phyloP scores from a whole-genome alignment of 2,113 vertebrate genomes.

The Oophaga pumilio region DNA sequence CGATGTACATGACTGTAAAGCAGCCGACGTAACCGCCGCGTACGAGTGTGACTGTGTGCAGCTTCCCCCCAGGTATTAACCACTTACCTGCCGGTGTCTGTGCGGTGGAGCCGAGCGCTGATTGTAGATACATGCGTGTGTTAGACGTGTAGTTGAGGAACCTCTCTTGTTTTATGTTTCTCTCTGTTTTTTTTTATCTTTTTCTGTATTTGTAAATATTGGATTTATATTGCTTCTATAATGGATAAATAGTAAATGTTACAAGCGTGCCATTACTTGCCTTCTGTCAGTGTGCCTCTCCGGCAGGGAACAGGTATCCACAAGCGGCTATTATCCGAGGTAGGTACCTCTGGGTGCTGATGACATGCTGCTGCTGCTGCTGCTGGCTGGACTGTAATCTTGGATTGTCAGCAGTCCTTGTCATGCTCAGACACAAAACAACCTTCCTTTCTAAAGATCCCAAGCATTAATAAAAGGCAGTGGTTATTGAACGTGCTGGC shows the following conservation, averaged over 20 bases:
- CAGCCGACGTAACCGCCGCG: background rate
- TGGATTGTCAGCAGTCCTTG: slow-evolving; percentile 77
- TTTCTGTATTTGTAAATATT: background rate
- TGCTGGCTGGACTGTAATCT: slow-evolving; percentile 71
- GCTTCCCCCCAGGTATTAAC: background rate
- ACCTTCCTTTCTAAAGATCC: slow-evolving; percentile 71
- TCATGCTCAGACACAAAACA: slow-evolving; percentile 78
- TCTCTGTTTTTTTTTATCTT: background rate
- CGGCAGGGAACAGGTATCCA: slow-evolving; percentile 66
- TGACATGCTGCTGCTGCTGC: slow-evolving; percentile 73
- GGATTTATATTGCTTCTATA: background rate
- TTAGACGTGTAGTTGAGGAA: background rate
- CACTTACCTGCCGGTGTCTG: slow-evolving; percentile 1
- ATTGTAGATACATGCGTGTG: background rate
- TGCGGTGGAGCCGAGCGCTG: background rate
- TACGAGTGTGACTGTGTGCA: background rate
- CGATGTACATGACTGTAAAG: background rate
- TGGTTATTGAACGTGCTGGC: slow-evolving; percentile 26
- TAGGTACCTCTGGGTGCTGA: slow-evolving; percentile 71
- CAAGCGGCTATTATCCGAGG: slow-evolving; percentile 74
- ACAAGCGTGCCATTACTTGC: slow-evolving; percentile 65
- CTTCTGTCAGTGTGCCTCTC: slow-evolving; percentile 75
- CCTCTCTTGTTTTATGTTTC: background rate
- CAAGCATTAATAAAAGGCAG: slow-evolving; percentile 69
- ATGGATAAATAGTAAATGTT: background rate